Conservation (phyloP, 2,888 invertebrate genomes). For the Nomada fabriciana region DNA sequence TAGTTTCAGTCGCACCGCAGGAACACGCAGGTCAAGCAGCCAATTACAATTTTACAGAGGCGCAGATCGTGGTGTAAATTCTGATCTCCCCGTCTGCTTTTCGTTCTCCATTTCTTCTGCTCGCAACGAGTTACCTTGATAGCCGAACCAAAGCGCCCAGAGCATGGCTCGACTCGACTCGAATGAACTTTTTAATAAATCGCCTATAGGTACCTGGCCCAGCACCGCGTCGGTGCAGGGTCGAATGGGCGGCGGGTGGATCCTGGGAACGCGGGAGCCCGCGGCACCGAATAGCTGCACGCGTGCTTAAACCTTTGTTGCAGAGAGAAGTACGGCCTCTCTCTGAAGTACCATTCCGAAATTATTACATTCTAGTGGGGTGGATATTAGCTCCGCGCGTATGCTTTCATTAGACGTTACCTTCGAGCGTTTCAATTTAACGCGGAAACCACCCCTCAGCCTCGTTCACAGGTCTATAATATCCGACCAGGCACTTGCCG, state of each 20-base stretch:
- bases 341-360: slow-evolving; percentile 81
- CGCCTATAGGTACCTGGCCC: slow-evolving; percentile 24
- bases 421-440: slow-evolving; percentile 83
- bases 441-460: slow-evolving; percentile 80
- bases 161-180: slow-evolving; percentile 9
- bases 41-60: slow-evolving; percentile 12
- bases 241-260: slow-evolving; percentile 16
- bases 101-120: background rate
- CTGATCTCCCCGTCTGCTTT: slow-evolving; percentile 37
- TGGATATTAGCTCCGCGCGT: slow-evolving; percentile 80
- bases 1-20: background rate
- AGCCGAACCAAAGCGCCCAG: slow-evolving; percentile 51
- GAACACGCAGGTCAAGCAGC: background rate
- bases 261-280: slow-evolving; percentile 42
- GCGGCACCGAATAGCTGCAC: slow-evolving; percentile 70
- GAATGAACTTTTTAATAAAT: slow-evolving; percentile 66
- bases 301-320: slow-evolving; percentile 75
- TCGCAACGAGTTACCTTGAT: slow-evolving; percentile 9
- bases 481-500: slow-evolving; percentile 79
- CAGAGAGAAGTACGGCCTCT: slow-evolving; percentile 69
- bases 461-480: slow-evolving; percentile 83
- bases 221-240: slow-evolving; percentile 2
- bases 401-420: slow-evolving; percentile 84
- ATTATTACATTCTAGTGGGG: slow-evolving; percentile 83
- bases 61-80: slow-evolving; percentile 50